Percentiles rank a stretch among this genome's conserved stretches.
Evolutionary conservation across 2,797 vertebrate genomes (phyloP).

Genomic region (Sebastes steindachneri): DNA sequence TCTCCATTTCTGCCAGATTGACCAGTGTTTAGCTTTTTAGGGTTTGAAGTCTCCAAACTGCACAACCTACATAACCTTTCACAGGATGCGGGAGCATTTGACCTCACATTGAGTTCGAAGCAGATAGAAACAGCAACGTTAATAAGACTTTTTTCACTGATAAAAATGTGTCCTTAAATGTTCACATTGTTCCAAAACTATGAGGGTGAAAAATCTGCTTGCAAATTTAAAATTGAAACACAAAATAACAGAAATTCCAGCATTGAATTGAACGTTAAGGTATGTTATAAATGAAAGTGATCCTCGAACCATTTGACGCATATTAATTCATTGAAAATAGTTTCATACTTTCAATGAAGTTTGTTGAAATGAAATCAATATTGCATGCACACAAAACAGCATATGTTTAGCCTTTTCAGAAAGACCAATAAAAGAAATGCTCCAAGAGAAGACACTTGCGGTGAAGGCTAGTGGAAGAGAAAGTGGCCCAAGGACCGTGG

Average conservation of each 20-base stretch:
- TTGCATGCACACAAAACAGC: not conserved
- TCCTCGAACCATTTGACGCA: not conserved
- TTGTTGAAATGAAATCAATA: not conserved
- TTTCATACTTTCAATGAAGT: no score
- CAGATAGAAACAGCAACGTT: not conserved
- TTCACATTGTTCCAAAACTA: not conserved
- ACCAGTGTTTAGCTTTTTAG: no score
- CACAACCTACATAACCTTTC: rapidly evolving
- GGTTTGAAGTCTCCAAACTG: not conserved
- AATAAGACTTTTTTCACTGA: not conserved
- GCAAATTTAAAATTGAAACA: not conserved
- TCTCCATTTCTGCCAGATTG: not conserved
- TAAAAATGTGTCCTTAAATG: not conserved
- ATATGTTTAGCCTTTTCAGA: not conserved
- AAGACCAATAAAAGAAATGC: not conserved
- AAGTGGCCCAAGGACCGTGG: not conserved
- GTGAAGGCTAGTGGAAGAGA: not conserved
- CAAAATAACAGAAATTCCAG: not conserved
- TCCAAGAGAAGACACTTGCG: not conserved
- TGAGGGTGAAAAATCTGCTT: not conserved
- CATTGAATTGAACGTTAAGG: not conserved
- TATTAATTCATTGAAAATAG: no score
- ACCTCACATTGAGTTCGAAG: not conserved
- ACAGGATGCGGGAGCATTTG: not conserved
- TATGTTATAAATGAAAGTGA: not conserved